A percentile compares a stretch with the other conserved stretches of the same genome.
Conservation (phyloP, 2,888 invertebrate species). For the Abrostola triplasia region DNA sequence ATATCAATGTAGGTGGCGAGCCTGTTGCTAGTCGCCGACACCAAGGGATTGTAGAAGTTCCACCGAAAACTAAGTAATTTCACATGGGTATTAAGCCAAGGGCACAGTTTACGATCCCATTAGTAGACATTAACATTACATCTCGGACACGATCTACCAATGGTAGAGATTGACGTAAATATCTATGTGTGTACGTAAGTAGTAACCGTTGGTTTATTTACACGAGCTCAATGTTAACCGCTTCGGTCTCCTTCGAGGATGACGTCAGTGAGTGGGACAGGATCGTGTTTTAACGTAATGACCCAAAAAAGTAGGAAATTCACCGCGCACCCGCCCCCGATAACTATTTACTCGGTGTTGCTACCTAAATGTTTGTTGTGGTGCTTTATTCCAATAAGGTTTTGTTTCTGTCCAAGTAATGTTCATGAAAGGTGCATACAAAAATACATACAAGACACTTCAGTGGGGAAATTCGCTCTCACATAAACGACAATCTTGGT, state of each 20-base stretch:
- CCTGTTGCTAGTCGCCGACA: too few relatives aligned
- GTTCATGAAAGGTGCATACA: too few relatives aligned
- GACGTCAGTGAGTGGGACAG: constrained; percentile 44
- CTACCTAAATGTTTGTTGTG: constrained; percentile 1
- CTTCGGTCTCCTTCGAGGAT: constrained; percentile 42
- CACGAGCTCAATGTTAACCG: constrained; percentile 47
- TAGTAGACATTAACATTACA: neutral
- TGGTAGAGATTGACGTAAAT: neutral
- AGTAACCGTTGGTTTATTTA: constrained; percentile 27
- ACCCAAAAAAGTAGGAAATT: constrained; percentile 48
- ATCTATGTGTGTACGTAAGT: constrained; percentile 7
- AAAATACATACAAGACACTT: too few relatives aligned
- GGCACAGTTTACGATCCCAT: neutral
- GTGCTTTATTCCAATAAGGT: neutral
- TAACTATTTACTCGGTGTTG: constrained; percentile 21
- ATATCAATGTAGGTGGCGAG: too few relatives aligned
- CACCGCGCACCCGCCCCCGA: constrained; percentile 19
- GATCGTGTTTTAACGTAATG: constrained; percentile 50
- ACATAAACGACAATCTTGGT: too few relatives aligned
- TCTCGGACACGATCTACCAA: neutral
- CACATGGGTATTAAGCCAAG: too few relatives aligned
- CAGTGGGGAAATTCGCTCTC: too few relatives aligned
- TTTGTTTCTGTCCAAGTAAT: too few relatives aligned
- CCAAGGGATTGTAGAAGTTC: too few relatives aligned
- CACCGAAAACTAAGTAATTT: too few relatives aligned